Percentiles rank a stretch among this genome's conserved stretches.
Evolutionary conservation across 2,797 vertebrate genomes (phyloP).

Genomic region (Pipistrellus pygmaeus): DNA sequence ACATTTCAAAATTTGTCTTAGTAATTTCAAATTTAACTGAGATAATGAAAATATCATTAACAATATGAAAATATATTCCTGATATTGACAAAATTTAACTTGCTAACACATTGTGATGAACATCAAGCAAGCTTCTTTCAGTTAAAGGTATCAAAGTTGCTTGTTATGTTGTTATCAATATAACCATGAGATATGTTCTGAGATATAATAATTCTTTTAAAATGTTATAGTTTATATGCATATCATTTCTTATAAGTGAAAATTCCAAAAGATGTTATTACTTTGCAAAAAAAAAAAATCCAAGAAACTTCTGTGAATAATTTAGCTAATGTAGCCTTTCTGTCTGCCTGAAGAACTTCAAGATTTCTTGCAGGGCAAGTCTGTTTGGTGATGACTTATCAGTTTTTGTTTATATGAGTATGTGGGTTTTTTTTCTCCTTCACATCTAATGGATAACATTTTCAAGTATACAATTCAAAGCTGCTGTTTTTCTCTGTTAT

Average conservation of each 20-base stretch:
- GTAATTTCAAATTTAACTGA: conserved; percentile 29
- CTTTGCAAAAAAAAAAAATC: neutral
- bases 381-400: neutral
- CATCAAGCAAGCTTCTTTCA: neutral
- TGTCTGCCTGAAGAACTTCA: neutral
- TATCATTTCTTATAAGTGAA: neutral
- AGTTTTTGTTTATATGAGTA: neutral
- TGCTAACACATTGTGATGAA: neutral
- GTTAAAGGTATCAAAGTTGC: neutral
- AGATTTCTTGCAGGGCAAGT: neutral
- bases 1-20: conserved; percentile 11
- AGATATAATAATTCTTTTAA: neutral
- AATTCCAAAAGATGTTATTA: neutral
- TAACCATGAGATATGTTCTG: neutral
- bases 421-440: neutral
- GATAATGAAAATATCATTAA: neutral
- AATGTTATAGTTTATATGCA: neutral
- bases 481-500: neutral
- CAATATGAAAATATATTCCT: conserved; percentile 16
- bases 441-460: neutral
- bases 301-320: neutral
- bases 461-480: neutral
- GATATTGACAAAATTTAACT: conserved; percentile 11
- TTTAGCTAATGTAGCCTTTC: neutral
- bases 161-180: neutral